Conservation (phyloP, 2,113 vertebrate species). For the Sinocyclocheilus rhinocerous region DNA sequence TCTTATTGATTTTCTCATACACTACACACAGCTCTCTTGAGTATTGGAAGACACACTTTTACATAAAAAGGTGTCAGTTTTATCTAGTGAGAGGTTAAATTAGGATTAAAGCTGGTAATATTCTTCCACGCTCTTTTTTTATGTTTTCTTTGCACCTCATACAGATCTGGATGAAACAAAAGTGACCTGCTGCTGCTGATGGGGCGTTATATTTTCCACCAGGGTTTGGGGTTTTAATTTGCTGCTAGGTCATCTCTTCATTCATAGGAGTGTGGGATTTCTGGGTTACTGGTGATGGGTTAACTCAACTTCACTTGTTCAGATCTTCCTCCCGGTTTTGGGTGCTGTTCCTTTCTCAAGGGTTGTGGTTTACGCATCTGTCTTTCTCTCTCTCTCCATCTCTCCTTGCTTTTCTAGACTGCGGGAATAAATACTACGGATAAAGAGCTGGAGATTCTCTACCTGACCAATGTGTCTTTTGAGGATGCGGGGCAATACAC, state of each 20-base stretch:
- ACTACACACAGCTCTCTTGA: constrained; percentile 51
- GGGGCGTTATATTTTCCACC: not conserved
- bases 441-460: constrained; percentile 98
- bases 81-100: constrained; percentile 44
- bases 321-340: constrained; percentile 50
- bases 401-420: constrained; percentile 79
- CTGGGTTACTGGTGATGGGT: constrained; percentile 46
- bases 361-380: constrained; percentile 51
- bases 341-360: constrained; percentile 61
- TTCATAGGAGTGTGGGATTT: not conserved
- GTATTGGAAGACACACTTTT: too few species aligned
- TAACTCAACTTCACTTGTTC: constrained; percentile 1
- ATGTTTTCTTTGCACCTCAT: not conserved
- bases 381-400: constrained; percentile 60
- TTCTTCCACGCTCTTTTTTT: constrained; percentile 43
- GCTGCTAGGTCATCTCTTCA: constrained; percentile 22
- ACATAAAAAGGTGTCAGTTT: constrained; percentile 32
- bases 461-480: constrained; percentile 97
- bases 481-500: constrained; percentile 99
- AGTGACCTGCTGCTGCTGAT: not conserved
- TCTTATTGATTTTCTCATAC: constrained; percentile 63
- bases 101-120: constrained; percentile 47
- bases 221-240: constrained; percentile 10
- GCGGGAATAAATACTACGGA: constrained; percentile 98
- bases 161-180: constrained; percentile 1